Evolutionary conservation across 1,140 invertebrate species (phyloP).

Genomic region (Penaeus indicus): DNA sequence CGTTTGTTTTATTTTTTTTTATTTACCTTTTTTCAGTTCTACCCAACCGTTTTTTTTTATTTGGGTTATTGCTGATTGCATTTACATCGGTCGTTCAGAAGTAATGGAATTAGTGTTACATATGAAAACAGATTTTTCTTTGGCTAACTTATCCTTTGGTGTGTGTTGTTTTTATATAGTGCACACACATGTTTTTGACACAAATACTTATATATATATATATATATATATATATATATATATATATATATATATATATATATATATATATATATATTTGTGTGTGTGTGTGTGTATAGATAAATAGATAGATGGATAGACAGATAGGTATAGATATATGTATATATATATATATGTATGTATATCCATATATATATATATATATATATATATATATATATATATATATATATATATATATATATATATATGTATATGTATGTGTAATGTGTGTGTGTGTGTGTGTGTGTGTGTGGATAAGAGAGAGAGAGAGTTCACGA

Average conservation of each 20-base stretch:
- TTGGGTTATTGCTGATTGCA: too few species aligned
- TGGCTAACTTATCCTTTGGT: too few species aligned
- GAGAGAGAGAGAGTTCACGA: not conserved
- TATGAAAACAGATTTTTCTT: too few species aligned
- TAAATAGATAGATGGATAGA: constrained; percentile 1
- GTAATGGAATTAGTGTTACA: too few species aligned
- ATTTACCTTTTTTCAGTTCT: too few species aligned
- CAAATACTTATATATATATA: not conserved
- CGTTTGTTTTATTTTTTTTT: too few species aligned
- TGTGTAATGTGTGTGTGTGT: not conserved
- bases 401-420: constrained; percentile 8
- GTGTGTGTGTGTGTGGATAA: not conserved
- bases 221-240: not conserved
- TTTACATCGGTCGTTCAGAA: too few species aligned
- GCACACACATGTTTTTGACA: not conserved
- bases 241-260: constrained; percentile 8
- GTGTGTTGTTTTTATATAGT: too few species aligned
- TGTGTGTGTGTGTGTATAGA: not conserved
- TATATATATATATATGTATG: not conserved
- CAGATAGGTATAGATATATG: not conserved
- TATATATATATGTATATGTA: not conserved
- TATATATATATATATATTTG: not conserved
- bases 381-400: constrained; percentile 30
- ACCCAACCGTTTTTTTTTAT: too few species aligned
- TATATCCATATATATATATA: constrained; percentile 23